Base-by-base conservation (phyloP, 2,113 vertebrate genomes). In the Geococcyx californianus region DNA sequence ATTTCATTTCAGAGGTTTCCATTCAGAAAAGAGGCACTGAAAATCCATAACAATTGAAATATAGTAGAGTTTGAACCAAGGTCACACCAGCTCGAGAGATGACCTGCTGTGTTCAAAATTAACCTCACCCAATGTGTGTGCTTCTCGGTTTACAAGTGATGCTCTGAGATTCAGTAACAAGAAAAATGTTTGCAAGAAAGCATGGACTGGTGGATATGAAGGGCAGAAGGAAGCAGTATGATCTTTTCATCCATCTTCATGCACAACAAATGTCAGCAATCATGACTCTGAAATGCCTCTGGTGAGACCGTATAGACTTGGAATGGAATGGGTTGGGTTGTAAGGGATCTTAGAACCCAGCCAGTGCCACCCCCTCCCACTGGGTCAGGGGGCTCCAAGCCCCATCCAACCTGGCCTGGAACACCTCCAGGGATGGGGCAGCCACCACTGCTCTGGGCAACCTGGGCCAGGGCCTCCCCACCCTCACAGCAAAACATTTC, bases 11-110 rank as follows among this genome's bases (percentile, higher is more conserved):
- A 72, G 79, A 96, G 86, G 60, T 90, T 94, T 73, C 76, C 80
- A 72, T 90, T 96, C 90, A 95, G 92, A 94, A 96, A 92, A 96
- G 88, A 90, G 80, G 73, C 90, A 88, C 83, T 81, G 94, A 92
- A 96, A 96, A 93, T 94, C 93, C 90, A 87, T 96, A 92, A 45
- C 80, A 78, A 84, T 29, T 94, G 92, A 95, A 95, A 96, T 94
- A 94, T 54, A 75, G 95, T 33, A 78, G 95, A 86, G 90, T 92
- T 82, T 70, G 64, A 96, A 84, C 44, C 90, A 94, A 96, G 95
- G 93, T 95, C 72, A 6, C 0, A 0, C 54, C 29, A 86, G 76
- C 49, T 84, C 78, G 92, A 93, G 93, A 76, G 85, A 93, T 92
- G 88, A 96, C 94, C 85, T 56, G 49, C 52, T 0, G 0, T 84